A percentile compares a stretch with the other conserved stretches of the same genome.
These are phyloP conservation scores for Fistularia commersonii DNA, from an alignment of 2,797 vertebrate genomes.

Conservation along the genomic window DNA sequence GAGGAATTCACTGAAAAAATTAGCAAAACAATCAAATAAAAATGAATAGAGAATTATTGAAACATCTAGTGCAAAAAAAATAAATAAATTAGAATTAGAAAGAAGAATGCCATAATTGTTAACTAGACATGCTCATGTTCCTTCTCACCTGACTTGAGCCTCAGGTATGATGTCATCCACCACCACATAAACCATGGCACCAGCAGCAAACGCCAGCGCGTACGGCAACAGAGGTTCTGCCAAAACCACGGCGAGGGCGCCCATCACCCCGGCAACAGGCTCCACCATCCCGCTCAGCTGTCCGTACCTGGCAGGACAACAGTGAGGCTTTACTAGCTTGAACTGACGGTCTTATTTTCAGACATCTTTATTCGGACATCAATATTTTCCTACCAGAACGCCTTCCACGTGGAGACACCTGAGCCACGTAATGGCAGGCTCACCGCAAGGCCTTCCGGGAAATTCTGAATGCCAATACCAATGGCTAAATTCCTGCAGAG, in stretches of 20 bases:
- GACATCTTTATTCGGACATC: no score
- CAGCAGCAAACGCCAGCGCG: constrained; percentile 89
- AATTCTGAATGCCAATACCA: constrained; percentile 97
- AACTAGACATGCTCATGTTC: background rate
- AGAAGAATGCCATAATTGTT: background rate
- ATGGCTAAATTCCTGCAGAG: constrained; percentile 86
- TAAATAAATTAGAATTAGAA: background rate
- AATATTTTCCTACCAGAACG: constrained; percentile 92
- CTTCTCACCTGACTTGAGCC: constrained; percentile 87
- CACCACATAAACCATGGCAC: constrained; percentile 96
- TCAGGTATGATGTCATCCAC: constrained; percentile 95
- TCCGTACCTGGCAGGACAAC: constrained; percentile 79
- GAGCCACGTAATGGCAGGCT: constrained; percentile 88
- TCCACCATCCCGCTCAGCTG: constrained; percentile 98
- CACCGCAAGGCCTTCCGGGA: constrained; percentile 95
- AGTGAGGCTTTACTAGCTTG: no score
- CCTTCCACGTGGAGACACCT: constrained; percentile 85
- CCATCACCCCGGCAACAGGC: constrained; percentile 83
- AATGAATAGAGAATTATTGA: no score
- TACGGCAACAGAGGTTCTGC: constrained; percentile 90
- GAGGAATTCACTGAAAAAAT: no score
- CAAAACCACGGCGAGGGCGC: constrained; percentile 82
- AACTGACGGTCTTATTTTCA: no score
- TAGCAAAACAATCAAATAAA: no score
- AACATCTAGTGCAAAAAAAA: background rate